Evolutionary conservation across 2,888 invertebrate genomes (phyloP).

Genomic region (Stenoptilia bipunctidactyla): DNA sequence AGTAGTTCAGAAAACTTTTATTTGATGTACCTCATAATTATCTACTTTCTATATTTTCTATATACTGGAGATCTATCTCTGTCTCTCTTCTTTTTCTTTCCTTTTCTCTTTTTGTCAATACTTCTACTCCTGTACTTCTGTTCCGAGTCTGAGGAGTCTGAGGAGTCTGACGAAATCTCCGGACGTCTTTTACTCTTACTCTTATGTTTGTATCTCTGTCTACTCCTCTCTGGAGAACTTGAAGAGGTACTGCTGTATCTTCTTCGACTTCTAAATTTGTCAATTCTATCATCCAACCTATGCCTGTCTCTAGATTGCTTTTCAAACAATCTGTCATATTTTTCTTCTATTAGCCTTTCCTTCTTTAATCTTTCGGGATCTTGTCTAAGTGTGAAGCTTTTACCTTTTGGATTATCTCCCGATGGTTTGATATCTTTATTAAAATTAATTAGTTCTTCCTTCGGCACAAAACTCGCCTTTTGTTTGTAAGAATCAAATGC

Average conservation of each 20-base stretch:
- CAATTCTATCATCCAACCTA: slow-evolving; percentile 25
- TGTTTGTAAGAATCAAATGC: slow-evolving; percentile 79
- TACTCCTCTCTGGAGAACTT: slow-evolving; percentile 13
- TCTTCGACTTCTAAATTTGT: slow-evolving; percentile 19
- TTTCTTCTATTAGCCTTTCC: slow-evolving; percentile 12
- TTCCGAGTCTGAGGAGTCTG: slow-evolving; percentile 24
- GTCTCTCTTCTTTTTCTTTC: slow-evolving; percentile 66
- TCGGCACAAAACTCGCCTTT: slow-evolving; percentile 33
- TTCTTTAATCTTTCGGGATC: slow-evolving; percentile 12
- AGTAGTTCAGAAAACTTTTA: too few species aligned
- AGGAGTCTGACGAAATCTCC: slow-evolving; percentile 19
- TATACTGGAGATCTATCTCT: slow-evolving; percentile 64
- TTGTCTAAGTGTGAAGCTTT: slow-evolving; percentile 4
- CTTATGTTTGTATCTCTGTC: slow-evolving; percentile 25
- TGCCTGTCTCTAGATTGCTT: slow-evolving; percentile 8
- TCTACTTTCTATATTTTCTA: slow-evolving; percentile 61
- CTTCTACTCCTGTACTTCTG: slow-evolving; percentile 54
- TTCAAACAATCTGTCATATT: not conserved
- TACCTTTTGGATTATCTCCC: slow-evolving; percentile 20
- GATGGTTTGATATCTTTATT: slow-evolving; percentile 26
- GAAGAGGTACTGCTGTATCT: slow-evolving; percentile 1
- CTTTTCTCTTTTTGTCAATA: slow-evolving; percentile 70
- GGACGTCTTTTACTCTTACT: slow-evolving; percentile 19
- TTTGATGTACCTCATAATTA: too few species aligned
- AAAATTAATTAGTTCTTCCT: slow-evolving; percentile 19